These are phyloP conservation scores for Leptoteleia sp. DNA, from an alignment of 1,140 invertebrate genomes.

Conservation along the genomic window DNA sequence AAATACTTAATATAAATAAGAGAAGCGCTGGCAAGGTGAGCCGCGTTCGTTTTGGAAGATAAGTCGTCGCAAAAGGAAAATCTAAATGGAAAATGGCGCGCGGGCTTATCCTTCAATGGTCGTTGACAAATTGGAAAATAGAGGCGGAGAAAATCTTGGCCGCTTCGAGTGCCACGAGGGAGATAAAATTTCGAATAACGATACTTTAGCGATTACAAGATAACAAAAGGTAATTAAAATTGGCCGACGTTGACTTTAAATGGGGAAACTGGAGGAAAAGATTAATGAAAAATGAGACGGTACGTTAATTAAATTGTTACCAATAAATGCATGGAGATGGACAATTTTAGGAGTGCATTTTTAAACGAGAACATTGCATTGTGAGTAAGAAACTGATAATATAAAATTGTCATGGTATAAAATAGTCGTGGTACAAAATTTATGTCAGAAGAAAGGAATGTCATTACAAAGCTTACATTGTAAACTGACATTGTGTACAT, in stretches of 20 bases:
- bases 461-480: too few species aligned
- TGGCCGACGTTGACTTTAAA: slow-evolving; percentile 6
- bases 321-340: not conserved
- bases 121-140: slow-evolving; percentile 48
- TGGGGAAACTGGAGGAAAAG: not conserved
- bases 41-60: not conserved
- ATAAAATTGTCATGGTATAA: too few species aligned
- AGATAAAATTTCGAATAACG: slow-evolving; percentile 25
- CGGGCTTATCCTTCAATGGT: slow-evolving; percentile 29
- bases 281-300: not conserved
- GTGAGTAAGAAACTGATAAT: too few species aligned
- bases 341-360: too few species aligned
- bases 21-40: not conserved
- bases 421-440: too few species aligned
- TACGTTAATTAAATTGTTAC: not conserved
- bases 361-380: too few species aligned
- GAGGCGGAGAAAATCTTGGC: slow-evolving; percentile 21
- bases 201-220: slow-evolving; percentile 31
- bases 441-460: too few species aligned
- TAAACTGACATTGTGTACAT: too few species aligned
- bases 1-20: slow-evolving; percentile 19
- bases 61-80: slow-evolving; percentile 11
- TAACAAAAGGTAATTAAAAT: slow-evolving; percentile 40
- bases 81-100: slow-evolving; percentile 14
- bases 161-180: slow-evolving; percentile 13